These are phyloP conservation scores for Sebastes diploproa DNA, from an alignment of 2,797 vertebrate genomes.

Conservation along the genomic window DNA sequence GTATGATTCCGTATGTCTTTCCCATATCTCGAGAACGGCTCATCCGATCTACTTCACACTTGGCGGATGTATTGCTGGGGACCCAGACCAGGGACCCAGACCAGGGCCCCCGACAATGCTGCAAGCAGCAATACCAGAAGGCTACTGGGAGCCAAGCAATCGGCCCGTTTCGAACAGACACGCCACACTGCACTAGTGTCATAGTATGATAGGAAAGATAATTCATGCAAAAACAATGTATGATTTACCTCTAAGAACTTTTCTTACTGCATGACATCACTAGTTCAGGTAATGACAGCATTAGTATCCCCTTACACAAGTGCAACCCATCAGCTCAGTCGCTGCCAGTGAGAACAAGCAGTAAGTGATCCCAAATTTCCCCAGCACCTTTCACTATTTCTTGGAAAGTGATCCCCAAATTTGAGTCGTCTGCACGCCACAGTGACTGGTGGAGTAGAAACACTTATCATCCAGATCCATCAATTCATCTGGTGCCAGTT, in stretches of 20 bases:
- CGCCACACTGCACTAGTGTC: no score
- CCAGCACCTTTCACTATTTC: not conserved
- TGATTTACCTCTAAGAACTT: not conserved
- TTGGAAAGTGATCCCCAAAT: not conserved
- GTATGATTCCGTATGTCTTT: fast-evolving
- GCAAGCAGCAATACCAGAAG: no score
- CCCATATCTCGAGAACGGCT: no score
- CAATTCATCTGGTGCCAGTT: not conserved
- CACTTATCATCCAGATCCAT: not conserved
- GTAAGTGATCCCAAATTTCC: not conserved
- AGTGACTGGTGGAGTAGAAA: not conserved
- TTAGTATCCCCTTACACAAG: not conserved
- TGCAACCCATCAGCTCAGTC: not conserved
- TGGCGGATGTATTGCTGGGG: no score
- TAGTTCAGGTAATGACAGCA: not conserved
- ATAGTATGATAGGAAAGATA: not conserved
- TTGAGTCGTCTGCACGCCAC: not conserved
- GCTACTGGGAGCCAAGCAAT: no score
- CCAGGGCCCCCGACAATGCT: no score
- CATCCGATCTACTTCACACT: no score
- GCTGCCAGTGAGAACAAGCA: not conserved
- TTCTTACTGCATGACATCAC: not conserved
- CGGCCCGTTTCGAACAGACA: no score
- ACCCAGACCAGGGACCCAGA: no score
- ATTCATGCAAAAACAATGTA: not conserved